Evolutionary conservation across 2,113 vertebrate species (phyloP).

Genomic region (Poeciliopsis occidentalis): DNA sequence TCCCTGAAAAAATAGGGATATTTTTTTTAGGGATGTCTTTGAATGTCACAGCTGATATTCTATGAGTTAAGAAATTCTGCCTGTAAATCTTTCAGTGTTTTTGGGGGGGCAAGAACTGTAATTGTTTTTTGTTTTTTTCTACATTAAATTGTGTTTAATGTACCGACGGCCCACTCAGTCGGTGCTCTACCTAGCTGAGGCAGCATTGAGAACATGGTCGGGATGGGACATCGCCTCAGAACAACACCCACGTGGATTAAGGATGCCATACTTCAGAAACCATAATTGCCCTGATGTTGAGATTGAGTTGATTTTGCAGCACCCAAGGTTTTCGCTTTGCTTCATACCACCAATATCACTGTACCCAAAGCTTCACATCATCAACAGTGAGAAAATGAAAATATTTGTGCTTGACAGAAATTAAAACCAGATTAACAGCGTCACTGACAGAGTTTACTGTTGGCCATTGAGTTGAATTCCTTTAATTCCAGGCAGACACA

Average conservation of each 20-base stretch:
- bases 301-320: too few relatives aligned
- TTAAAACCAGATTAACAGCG: not conserved
- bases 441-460: conserved; percentile 42
- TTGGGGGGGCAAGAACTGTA: conserved; percentile 44
- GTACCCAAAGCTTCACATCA: too few relatives aligned
- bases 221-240: too few relatives aligned
- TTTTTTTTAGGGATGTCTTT: not conserved
- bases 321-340: too few relatives aligned
- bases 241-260: too few relatives aligned
- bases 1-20: too few relatives aligned
- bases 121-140: conserved; percentile 26
- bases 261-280: too few relatives aligned
- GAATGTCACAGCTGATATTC: conserved; percentile 33
- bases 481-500: conserved; percentile 52
- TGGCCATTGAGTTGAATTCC: conserved; percentile 49
- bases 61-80: conserved; percentile 24
- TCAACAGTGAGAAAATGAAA: not conserved
- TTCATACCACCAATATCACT: too few relatives aligned
- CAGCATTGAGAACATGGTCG: too few relatives aligned
- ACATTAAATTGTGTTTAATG: conserved; percentile 8
- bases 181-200: too few relatives aligned
- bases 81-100: conserved; percentile 35
- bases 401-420: not conserved
- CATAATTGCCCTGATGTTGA: too few relatives aligned
- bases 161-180: too few relatives aligned